A percentile compares a stretch with the other conserved stretches of the same genome.
Evolutionary conservation across 1,140 invertebrate genomes (phyloP).

Genomic region (Leptinotarsa texana): DNA sequence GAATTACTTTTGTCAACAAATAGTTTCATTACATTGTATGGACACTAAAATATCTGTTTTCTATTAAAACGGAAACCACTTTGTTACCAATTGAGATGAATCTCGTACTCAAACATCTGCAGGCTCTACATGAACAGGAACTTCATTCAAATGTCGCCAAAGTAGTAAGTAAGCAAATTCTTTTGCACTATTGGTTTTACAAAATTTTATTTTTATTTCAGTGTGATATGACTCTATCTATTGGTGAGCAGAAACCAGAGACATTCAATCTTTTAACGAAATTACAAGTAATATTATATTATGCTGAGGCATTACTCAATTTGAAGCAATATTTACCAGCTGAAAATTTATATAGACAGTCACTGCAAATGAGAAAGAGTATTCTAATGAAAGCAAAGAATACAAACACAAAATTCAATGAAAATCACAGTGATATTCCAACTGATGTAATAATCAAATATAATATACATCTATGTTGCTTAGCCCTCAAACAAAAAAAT

Average conservation of each 20-base stretch:
- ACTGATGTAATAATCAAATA: constrained; percentile 78
- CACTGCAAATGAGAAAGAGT: constrained; percentile 70
- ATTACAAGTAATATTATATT: constrained; percentile 69
- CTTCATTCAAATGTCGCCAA: constrained; percentile 63
- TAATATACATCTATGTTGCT: constrained; percentile 71
- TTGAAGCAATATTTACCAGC: constrained; percentile 68
- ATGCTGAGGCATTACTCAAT: constrained; percentile 71
- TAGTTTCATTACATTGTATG: too few relatives aligned
- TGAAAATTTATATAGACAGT: constrained; percentile 69
- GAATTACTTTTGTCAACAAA: too few relatives aligned
- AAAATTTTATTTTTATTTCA: constrained; percentile 53
- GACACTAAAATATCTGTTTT: too few relatives aligned
- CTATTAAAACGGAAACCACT: too few relatives aligned
- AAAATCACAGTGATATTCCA: constrained; percentile 54
- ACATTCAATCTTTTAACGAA: constrained; percentile 61
- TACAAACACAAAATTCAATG: constrained; percentile 40
- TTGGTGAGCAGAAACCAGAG: constrained; percentile 68
- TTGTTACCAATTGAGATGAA: constrained; percentile 13
- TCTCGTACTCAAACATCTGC: constrained; percentile 59
- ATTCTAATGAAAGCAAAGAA: constrained; percentile 64
- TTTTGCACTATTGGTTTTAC: constrained; percentile 12
- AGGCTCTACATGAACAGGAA: constrained; percentile 62
- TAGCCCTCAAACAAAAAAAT: constrained; percentile 68
- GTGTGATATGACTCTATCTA: constrained; percentile 67
- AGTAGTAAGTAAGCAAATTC: constrained; percentile 56